Base-by-base conservation (phyloP, 2,888 invertebrate genomes). In the Heteromurus nitidus region DNA sequence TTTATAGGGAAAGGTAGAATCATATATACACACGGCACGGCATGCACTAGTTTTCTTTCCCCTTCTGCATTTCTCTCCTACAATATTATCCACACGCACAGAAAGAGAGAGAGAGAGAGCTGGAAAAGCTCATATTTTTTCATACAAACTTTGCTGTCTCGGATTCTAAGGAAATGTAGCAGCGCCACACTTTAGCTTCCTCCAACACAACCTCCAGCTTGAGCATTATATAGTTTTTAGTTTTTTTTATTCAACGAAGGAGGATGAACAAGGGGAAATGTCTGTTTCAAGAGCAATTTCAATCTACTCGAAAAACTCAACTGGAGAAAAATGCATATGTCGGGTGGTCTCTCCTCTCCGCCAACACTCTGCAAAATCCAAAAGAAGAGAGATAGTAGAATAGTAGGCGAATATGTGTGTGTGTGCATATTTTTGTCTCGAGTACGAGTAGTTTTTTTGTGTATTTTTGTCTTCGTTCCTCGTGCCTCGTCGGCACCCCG, bases 281-380 rank as follows among this genome's bases (percentile, higher is more conserved):
- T n/a, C n/a, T n/a, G n/a, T n/a, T 79, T 80, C 80, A 80, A 80
- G 80, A 80, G 80, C 80, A 80, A 80, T 73, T 73, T 72, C 65
- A 80, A 80, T 79, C 36, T 36, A 36, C 68, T 44, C 67, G 77
- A 77, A 55, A 42, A n/a, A n/a, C n/a, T n/a, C 58, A 68, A 30
- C 28, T 47, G 68, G 68, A 76, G 20, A n/a, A 55, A 55, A 11
- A 11, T 50, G 13, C 36, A 36, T 13, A 7, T 13, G 9, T 9
- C 36, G 13, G 13, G 36, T 36, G 9, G 36, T 36, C 36, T 13
- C 36, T 9, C 36, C 7, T 13, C 9, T 36, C 13, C 36, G 36
- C 36, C 36, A 36, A 13, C 7, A 13, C 13, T 9, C 7, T 36
- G 13, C 36, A 36, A 9, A 36, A 36, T 36, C 13, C 36, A 36